Base-by-base conservation (phyloP, 2,888 invertebrate species). In the Clusia tigrina region DNA sequence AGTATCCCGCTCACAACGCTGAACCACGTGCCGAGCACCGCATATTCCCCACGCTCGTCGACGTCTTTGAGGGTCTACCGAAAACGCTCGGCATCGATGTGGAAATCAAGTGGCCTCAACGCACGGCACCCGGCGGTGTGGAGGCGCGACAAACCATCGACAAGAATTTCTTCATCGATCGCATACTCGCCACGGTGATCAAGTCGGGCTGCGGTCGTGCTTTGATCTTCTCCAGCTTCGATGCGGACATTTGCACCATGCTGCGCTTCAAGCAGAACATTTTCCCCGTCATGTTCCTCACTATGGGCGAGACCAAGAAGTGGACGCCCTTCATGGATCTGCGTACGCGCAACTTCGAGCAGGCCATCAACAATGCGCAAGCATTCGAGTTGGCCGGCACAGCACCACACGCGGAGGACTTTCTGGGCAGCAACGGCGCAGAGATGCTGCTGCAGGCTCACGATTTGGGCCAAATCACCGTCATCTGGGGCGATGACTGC, bases 401-500 rank as follows among this genome's bases (percentile, higher is more conserved):
- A 56, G 94, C 94, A 59, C 95, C 94, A 6, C 95, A 96, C 80
- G 93, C 95, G 0, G 96, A 97, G 84, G 96, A 97, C 77, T 86
- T 95, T 66, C 86, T 97, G 37, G 86, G 91, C 61, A 93, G 96
- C 80, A 69, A 74, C 15, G 81, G 71, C 0, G 89, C 91, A 0
- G 86, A 88, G 9, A 90, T 93, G 86, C 88, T 89, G 58, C 67
- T 73, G 23, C 81, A 90, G 67, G 94, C 92, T 0, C 91, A 89
- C 62, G 88, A 91, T 70, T 88, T 90, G 10, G 93, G 92, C 6
- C 87, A 98, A 61, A 90, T 96, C 5, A 89, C 95, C 61, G 96
- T 98, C 83, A 94, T 96, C 74, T 98, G 98, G 98, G 98, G 98
- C 12, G 96, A 97, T 72, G 95, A 96, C 76, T 94, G 95, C 79